A percentile compares a stretch with the other conserved stretches of the same genome.
These are phyloP conservation scores for Aviceda subcristata DNA, from an alignment of 2,113 vertebrate genomes.

Conservation along the genomic window DNA sequence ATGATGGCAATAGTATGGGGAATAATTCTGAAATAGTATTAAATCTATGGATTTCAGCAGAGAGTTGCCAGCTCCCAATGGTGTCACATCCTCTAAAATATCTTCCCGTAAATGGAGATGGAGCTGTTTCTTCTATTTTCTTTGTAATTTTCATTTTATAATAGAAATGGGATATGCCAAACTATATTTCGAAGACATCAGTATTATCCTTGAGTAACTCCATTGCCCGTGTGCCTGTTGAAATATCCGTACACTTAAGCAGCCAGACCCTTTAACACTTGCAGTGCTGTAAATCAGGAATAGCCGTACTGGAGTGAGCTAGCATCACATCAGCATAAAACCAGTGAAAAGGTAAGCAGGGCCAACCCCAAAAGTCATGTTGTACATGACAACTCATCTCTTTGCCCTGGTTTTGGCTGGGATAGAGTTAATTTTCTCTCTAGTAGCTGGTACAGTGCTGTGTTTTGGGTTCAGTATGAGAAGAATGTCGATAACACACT, in stretches of 20 bases:
- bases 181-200: background rate
- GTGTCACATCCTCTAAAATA: slow-evolving; percentile 4
- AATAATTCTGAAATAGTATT: background rate
- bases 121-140: background rate
- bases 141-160: background rate
- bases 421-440: too few relatives aligned
- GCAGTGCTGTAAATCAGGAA: background rate
- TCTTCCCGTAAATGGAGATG: background rate
- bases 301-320: background rate
- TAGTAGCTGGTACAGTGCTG: too few relatives aligned
- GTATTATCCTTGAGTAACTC: background rate
- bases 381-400: background rate
- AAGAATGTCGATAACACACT: too few relatives aligned
- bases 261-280: background rate
- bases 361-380: background rate
- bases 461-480: too few relatives aligned
- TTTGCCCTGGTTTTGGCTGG: too few relatives aligned
- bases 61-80: background rate
- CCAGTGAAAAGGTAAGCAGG: background rate
- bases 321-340: background rate
- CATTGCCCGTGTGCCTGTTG: background rate
- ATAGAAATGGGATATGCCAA: background rate
- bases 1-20: background rate
- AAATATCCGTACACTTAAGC: background rate
- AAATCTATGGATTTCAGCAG: background rate